Percentiles rank a stretch among this genome's conserved stretches.
Conservation (phyloP, 2,113 vertebrate species). For the Phyllostomus discolor region DNA sequence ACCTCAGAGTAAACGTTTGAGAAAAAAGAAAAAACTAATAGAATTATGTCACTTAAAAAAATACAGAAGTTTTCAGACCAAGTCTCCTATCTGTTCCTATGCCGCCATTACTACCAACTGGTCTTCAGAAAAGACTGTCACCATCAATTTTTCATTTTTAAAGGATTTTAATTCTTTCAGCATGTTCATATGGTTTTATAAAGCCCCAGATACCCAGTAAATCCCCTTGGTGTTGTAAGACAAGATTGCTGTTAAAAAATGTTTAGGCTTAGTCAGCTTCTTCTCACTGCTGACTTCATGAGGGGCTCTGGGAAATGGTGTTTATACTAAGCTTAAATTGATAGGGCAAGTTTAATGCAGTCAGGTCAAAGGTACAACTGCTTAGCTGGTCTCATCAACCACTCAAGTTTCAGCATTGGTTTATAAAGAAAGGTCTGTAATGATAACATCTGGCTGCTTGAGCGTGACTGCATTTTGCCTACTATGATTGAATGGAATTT, state of each 20-base stretch:
- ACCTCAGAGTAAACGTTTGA: conserved; percentile 53
- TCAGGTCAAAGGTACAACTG: conserved; percentile 91
- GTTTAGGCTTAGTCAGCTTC: conserved; percentile 88
- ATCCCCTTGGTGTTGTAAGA: conserved; percentile 91
- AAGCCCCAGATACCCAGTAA: conserved; percentile 85
- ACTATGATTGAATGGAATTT: conserved; percentile 83
- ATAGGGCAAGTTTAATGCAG: conserved; percentile 90
- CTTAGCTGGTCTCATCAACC: conserved; percentile 90
- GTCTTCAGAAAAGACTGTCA: conserved; percentile 85
- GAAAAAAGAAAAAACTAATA: conserved; percentile 49
- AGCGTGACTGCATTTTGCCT: conserved; percentile 76
- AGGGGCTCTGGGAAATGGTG: conserved; percentile 88
- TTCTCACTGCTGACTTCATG: conserved; percentile 84
- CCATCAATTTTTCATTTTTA: conserved; percentile 85
- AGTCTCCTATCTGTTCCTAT: conserved; percentile 48
- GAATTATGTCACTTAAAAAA: conserved; percentile 61
- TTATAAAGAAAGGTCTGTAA: conserved; percentile 84
- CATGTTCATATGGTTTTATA: conserved; percentile 89
- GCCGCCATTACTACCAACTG: conserved; percentile 75
- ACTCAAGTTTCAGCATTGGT: conserved; percentile 87
- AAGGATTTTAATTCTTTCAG: conserved; percentile 88
- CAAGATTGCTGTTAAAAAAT: conserved; percentile 90
- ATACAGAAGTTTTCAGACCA: conserved; percentile 53
- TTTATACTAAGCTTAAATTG: conserved; percentile 91
- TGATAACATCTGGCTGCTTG: conserved; percentile 89